Evolutionary conservation across 2,797 vertebrate species (phyloP).

Genomic region (Hozukius guyotensis): DNA sequence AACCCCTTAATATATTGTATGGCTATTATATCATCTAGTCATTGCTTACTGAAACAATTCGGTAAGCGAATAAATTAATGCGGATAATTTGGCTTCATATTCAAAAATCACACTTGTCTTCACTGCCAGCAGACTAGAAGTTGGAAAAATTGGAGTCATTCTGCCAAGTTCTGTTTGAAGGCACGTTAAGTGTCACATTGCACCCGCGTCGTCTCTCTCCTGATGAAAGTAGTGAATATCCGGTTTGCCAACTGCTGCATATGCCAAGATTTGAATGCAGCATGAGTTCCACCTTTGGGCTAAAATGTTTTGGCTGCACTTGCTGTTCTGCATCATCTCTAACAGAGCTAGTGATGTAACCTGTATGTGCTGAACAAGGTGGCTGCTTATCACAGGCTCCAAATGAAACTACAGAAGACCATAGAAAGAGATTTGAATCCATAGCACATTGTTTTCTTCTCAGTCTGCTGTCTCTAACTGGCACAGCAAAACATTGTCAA

Average conservation of each 20-base stretch:
- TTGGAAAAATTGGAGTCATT: not conserved
- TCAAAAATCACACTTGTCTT: not conserved
- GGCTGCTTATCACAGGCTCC: not conserved
- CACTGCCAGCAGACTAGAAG: constrained; percentile 14
- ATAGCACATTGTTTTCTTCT: not conserved
- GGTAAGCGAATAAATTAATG: not conserved
- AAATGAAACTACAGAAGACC: not conserved
- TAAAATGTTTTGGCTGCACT: constrained; percentile 7
- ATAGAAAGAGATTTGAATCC: not conserved
- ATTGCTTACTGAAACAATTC: not conserved
- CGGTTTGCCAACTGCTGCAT: not conserved
- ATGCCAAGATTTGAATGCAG: constrained; percentile 16
- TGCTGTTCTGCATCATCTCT: constrained; percentile 11
- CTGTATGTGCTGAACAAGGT: not conserved
- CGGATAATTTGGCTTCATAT: not conserved
- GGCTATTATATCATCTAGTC: not conserved
- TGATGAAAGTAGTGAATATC: not conserved
- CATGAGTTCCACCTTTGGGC: constrained; percentile 10
- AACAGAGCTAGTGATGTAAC: constrained; percentile 6
- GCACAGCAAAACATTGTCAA: not conserved
- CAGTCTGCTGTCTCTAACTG: not conserved
- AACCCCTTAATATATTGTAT: not conserved
- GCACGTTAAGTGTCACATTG: constrained; percentile 7
- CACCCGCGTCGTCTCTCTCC: not conserved
- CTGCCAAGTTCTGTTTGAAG: constrained; percentile 21